These are phyloP conservation scores for Heliconius sara DNA, from an alignment of 2,888 invertebrate species.

Conservation along the genomic window DNA sequence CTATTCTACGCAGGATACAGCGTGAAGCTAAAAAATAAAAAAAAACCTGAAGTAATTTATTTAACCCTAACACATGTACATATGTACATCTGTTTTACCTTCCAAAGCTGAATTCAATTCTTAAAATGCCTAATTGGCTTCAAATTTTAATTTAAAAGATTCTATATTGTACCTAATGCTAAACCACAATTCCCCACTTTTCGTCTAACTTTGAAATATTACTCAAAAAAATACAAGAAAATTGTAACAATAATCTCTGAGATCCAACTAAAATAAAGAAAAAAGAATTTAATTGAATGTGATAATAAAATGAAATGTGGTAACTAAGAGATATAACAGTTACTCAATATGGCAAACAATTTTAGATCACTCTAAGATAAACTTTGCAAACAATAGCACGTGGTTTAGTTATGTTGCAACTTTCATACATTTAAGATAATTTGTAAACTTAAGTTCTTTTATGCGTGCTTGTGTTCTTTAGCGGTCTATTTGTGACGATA, in stretches of 20 bases:
- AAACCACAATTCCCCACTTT: background rate
- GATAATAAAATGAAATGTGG: conserved; percentile 3
- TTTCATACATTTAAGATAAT: conserved; percentile 35
- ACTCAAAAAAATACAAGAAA: too few species aligned
- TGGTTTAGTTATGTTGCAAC: conserved; percentile 34
- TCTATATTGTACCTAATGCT: background rate
- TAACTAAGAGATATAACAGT: background rate
- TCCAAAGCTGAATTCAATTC: too few species aligned
- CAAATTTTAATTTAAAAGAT: too few species aligned
- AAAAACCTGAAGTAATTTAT: too few species aligned
- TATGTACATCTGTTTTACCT: too few species aligned
- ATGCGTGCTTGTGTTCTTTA: conserved; percentile 39
- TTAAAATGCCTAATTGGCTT: too few species aligned
- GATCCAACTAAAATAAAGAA: too few species aligned
- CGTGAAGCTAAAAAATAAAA: too few species aligned
- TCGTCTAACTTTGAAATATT: background rate
- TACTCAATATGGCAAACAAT: conserved; percentile 10
- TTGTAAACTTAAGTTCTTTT: conserved; percentile 30
- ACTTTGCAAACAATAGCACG: conserved; percentile 23
- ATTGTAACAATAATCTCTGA: too few species aligned
- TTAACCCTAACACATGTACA: too few species aligned
- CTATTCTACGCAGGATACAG: too few species aligned
- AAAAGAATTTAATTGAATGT: background rate
- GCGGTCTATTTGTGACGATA: conserved; percentile 17
- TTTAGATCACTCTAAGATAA: conserved; percentile 31